phyloP scores from a whole-genome alignment of 1,140 invertebrate genomes.

The Bicyclus anynana region DNA sequence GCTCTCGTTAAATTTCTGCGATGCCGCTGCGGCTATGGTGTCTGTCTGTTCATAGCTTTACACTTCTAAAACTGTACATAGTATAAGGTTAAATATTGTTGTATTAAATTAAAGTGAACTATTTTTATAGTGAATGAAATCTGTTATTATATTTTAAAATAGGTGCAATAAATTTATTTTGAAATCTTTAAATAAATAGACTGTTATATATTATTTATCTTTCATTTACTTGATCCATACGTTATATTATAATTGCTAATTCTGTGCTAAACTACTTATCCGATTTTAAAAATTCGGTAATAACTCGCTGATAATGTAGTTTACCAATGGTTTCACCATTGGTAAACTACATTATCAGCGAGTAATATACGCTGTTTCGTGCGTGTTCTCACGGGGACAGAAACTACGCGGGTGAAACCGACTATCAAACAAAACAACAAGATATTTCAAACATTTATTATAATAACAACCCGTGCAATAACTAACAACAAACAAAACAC shows the following conservation, averaged over 20 bases:
- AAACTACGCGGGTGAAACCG: neutral
- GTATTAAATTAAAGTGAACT: conserved; percentile 7
- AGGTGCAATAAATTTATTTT: conserved; percentile 25
- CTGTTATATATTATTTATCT: conserved; percentile 27
- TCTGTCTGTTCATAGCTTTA: neutral
- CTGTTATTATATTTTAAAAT: conserved; percentile 24
- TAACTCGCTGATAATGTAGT: too few species aligned
- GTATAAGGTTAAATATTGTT: conserved; percentile 13
- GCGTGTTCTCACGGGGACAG: too few species aligned
- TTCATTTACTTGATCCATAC: neutral
- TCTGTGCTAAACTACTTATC: too few species aligned
- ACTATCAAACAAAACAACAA: neutral
- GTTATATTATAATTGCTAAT: too few species aligned
- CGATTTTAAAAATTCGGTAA: too few species aligned
- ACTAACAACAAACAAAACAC: neutral
- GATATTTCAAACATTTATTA: neutral
- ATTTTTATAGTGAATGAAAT: conserved; percentile 25
- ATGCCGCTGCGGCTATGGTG: too few species aligned
- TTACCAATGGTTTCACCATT: too few species aligned
- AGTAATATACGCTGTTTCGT: neutral
- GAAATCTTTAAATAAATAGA: conserved; percentile 28
- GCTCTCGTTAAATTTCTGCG: too few species aligned
- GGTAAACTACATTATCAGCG: too few species aligned
- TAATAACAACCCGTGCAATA: neutral
- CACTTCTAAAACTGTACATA: conserved; percentile 25